phyloP scores from a whole-genome alignment of 2,888 invertebrate genomes.

The Cosmopolites sordidus region DNA sequence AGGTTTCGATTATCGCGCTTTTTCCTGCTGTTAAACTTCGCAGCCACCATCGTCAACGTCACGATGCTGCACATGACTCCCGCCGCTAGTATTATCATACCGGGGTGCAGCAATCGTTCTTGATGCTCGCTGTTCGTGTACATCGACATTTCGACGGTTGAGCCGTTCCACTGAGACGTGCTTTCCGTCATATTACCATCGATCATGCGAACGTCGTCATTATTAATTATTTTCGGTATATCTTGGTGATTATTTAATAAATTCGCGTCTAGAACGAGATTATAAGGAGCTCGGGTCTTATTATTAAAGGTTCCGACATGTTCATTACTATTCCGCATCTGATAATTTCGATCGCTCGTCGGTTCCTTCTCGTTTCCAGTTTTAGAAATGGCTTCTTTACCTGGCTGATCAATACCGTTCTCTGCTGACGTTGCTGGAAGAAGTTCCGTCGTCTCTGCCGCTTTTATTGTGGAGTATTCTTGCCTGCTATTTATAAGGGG shows the following conservation, averaged over 20 bases:
- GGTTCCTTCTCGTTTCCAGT: constrained; percentile 4
- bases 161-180: constrained; percentile 5
- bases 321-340: constrained; percentile 12
- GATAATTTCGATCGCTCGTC: constrained; percentile 10
- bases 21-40: constrained; percentile 46
- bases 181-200: constrained; percentile 29
- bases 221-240: constrained; percentile 11
- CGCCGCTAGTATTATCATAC: constrained; percentile 56
- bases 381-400: constrained; percentile 13
- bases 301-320: constrained; percentile 11
- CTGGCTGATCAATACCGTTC: constrained; percentile 11
- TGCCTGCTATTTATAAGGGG: neutral
- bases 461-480: constrained; percentile 7
- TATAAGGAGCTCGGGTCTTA: constrained; percentile 9
- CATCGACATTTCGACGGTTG: constrained; percentile 37
- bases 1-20: constrained; percentile 34
- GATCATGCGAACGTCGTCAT: constrained; percentile 9
- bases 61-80: constrained; percentile 55
- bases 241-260: constrained; percentile 14
- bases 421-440: constrained; percentile 5
- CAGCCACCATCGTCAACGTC: constrained; percentile 50
- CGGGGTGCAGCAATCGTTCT: constrained; percentile 49
- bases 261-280: constrained; percentile 14
- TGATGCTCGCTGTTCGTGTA: constrained; percentile 38
- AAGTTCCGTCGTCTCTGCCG: constrained; percentile 4